Evolutionary conservation across 2,113 vertebrate genomes (phyloP), one percentile per base, ranked within the genome.

Genomic region (Acrocephalus arundinaceus): DNA sequence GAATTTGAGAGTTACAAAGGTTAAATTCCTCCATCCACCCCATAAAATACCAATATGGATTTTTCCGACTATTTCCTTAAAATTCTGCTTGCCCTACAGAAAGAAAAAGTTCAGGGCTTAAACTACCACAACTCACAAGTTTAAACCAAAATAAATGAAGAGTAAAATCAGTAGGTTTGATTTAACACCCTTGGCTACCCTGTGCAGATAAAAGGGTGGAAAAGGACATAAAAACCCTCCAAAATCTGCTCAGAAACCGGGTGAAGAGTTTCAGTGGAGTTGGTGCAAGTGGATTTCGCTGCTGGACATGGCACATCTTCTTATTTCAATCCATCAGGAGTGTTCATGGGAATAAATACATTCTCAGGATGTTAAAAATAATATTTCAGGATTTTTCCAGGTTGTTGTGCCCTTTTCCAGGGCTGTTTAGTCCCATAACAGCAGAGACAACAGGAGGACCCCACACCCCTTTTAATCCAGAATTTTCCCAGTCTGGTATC

Each of bases 401-500:
- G 7, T 4, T 24, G 5, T 8, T 24, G 20, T 3, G 17, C 1
- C 6, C 10, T 91, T 35, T 28, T 16, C 61, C 30, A 49, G 45
- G 35, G 11, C 54, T 7, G 0, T 16, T 6, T 11, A 7, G 2
- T 30, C 17, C n/a, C 13, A 8, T 39, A 57, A 48, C 10, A 71
- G 23, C 28, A 66, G 12, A 52, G n/a, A 21, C 6, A 62, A 21
- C 1, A 58, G 27, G 6, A 59, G 1, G 11, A 35, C 20, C 12
- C 4, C 33, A 45, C 9, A 21, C 0, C 6, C 22, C 8, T 7
- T 61, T 46, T 14, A 49, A 9, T 8, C n/a, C 23, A 28, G 28
- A 6, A 6, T 5, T 35, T 79, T 48, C 35, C 45, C 16, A 1
- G 9, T 68, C 5, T 28, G 0, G 0, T 5, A 39, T 48, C 30